A percentile compares a stretch with the other conserved stretches of the same genome.
These are phyloP conservation scores for Umimayanthus chanpuru DNA, from an alignment of 92 coral and sea anemone species.

Conservation along the genomic window DNA sequence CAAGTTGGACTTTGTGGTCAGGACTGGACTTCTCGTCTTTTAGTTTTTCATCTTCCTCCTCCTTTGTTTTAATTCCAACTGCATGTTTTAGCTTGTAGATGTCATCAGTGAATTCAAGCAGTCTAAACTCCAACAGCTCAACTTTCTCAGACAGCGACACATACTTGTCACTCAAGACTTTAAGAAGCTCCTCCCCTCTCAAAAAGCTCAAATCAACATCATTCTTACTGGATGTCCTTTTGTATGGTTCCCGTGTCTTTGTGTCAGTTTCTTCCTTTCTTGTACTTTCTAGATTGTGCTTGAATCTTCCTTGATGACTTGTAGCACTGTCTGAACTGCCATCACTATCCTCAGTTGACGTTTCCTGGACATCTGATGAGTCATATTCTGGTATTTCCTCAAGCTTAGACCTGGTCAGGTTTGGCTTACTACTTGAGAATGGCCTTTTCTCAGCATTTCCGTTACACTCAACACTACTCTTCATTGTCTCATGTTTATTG, in stretches of 20 bases:
- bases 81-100: conserved; percentile 70
- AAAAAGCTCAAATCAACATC: conserved; percentile 14
- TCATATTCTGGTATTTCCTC: conserved; percentile 79
- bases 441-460: not conserved
- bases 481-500: conserved; percentile 11
- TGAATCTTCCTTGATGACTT: not conserved
- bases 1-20: conserved; percentile 10
- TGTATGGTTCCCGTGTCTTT: not conserved
- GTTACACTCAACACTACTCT: not conserved
- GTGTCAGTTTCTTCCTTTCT: not conserved
- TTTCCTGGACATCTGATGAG: conserved; percentile 67
- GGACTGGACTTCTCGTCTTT: conserved; percentile 17
- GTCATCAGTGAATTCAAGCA: conserved; percentile 85
- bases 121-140: conserved; percentile 76
- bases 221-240: not conserved
- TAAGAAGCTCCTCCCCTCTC: conserved; percentile 65
- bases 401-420: conserved; percentile 43
- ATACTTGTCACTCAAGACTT: conserved; percentile 63
- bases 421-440: conserved; percentile 22
- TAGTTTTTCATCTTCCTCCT: conserved; percentile 17
- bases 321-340: conserved; percentile 26
- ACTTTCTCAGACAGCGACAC: conserved; percentile 76
- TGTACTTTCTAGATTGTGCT: not conserved
- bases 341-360: conserved; percentile 58
- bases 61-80: conserved; percentile 69